Conservation (phyloP, 1,140 invertebrate genomes). For the Mactra quadrangularis region DNA sequence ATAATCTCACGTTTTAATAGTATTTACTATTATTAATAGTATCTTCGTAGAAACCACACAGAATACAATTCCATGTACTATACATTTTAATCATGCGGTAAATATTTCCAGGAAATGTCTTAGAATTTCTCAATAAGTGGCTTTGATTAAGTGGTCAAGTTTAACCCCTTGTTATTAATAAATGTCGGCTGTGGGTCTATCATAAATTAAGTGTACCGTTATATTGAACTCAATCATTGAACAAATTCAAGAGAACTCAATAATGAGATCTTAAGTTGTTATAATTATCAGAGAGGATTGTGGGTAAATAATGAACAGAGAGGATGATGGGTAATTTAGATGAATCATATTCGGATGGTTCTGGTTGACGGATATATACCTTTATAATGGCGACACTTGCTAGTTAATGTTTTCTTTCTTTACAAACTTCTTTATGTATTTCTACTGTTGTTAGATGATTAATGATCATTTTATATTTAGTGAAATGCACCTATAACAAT, state of each 20-base stretch:
- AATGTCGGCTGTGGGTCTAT: background rate
- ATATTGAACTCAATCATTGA: too few relatives aligned
- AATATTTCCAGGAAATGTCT: too few relatives aligned
- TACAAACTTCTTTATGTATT: background rate
- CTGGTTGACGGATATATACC: background rate
- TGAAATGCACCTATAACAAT: conserved; percentile 6
- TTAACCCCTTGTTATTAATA: conserved; percentile 20
- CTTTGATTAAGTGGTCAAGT: conserved; percentile 14
- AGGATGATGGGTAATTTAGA: too few relatives aligned
- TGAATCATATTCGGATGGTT: background rate
- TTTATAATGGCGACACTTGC: conserved; percentile 37
- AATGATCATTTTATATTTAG: background rate
- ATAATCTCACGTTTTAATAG: too few relatives aligned
- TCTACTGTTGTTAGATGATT: conserved; percentile 19
- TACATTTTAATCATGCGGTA: background rate
- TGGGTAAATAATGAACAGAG: too few relatives aligned
- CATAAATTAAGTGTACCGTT: too few relatives aligned
- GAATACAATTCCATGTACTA: background rate
- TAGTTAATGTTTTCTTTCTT: conserved; percentile 20
- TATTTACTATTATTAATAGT: too few relatives aligned
- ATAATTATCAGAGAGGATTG: too few relatives aligned
- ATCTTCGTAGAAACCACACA: too few relatives aligned
- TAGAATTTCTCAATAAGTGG: background rate
- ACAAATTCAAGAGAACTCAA: too few relatives aligned
- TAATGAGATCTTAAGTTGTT: too few relatives aligned